Evolutionary conservation across 1,140 invertebrate species (phyloP), one percentile per base, ranked within the genome.

Genomic region (Trichonephila inaurata): DNA sequence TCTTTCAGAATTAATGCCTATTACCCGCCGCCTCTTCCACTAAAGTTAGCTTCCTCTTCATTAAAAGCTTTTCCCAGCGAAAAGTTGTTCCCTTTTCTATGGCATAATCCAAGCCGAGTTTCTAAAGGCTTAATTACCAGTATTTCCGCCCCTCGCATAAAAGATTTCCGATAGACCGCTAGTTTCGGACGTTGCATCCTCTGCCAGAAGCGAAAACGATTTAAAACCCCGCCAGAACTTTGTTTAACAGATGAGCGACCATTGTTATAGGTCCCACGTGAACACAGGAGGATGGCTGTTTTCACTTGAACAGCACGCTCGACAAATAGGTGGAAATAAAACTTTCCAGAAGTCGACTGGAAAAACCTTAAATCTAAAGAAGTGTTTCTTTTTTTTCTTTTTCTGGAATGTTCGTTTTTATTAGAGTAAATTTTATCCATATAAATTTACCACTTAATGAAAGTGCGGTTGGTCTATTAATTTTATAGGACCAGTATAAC

Each of bases 161-260:
- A 90, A 90, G 89, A 90, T 90, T 90, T 90, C 89, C 89, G 66
- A 72, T 81, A 90, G 19, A 12, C 66, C 66, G 66, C 66, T 5
- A 69, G 66, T 69, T 51, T 69, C 66, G 66, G 66, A 69, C 66
- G 66, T 77, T 12, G 51, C 51, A 51, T 51, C 44, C 66, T 51
- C 16, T 44, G 64, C 33, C 24, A 33, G 40, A n/a, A 51, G 21
- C 51, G 19, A 86, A 51, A 86, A 81, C 88, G 88, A 90, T 90
- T 90, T 90, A 90, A 90, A 90, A 86, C 60, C 83, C 18, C n/a
- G 58, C 88, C 62, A 77, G 88, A 90, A 90, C 88, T 90, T 90
- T 77, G 88, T 60, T 90, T 90, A 90, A 90, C 88, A 77, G 88
- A 90, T 90, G 88, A 77, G 61, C 69, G 58, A 69, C 44, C 44